phyloP scores from a whole-genome alignment of 2,797 vertebrate species.

The Iguana delicatissima region DNA sequence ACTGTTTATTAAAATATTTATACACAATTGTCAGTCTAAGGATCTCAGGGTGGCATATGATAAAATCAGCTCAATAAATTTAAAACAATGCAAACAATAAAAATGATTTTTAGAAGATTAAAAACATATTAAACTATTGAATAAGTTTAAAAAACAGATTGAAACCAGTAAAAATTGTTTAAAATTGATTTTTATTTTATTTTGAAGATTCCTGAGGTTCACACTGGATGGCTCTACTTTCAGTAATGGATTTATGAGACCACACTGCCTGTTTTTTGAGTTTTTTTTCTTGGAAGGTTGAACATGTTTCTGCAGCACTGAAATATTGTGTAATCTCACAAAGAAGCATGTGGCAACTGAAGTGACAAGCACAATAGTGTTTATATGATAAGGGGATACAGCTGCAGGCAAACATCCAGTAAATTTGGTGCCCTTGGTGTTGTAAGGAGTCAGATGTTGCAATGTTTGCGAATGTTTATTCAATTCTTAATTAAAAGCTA shows the following conservation, averaged over 20 bases:
- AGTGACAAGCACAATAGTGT: background rate
- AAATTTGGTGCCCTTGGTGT: slow-evolving; percentile 12
- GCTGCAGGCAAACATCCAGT: background rate
- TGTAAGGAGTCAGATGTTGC: slow-evolving; percentile 32
- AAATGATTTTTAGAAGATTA: too few species aligned
- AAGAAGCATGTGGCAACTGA: slow-evolving; percentile 21
- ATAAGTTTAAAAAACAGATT: background rate
- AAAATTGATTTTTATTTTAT: too few species aligned
- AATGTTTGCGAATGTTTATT: slow-evolving; percentile 17
- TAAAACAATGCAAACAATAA: too few species aligned
- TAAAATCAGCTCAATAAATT: too few species aligned
- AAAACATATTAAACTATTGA: too few species aligned
- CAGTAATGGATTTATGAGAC: slow-evolving; percentile 59
- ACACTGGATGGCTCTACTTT: slow-evolving; percentile 50
- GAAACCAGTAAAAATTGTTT: too few species aligned
- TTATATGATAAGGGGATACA: background rate
- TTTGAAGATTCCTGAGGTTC: background rate
- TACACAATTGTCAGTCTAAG: too few species aligned
- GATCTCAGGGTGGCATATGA: too few species aligned
- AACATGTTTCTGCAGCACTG: slow-evolving; percentile 24
- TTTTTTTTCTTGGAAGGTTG: slow-evolving; percentile 10
- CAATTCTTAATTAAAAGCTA: slow-evolving; percentile 63
- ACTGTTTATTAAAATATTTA: too few species aligned
- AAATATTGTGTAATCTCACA: slow-evolving; percentile 63
- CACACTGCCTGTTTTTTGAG: slow-evolving; percentile 4